Evolutionary conservation across 2,113 vertebrate genomes (phyloP).

Genomic region (Lonchura striata): DNA sequence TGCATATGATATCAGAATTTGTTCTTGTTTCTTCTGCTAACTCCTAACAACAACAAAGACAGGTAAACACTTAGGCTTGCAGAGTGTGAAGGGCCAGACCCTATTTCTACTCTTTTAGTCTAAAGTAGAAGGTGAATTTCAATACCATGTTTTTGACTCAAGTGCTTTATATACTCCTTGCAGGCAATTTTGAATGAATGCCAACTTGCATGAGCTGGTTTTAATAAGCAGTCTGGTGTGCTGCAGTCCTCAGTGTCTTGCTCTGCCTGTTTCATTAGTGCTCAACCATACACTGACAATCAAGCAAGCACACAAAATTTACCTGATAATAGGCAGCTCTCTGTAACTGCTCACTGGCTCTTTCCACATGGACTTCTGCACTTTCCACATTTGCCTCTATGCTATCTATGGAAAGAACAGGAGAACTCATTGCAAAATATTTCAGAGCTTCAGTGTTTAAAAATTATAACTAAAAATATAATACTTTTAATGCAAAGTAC

Average conservation of each 20-base stretch:
- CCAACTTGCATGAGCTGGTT: neutral
- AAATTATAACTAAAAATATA: neutral
- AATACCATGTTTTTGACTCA: neutral
- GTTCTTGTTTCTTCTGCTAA: neutral
- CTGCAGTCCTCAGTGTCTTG: neutral
- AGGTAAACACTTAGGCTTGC: neutral
- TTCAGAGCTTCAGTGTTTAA: neutral
- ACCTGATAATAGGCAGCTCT: slow-evolving; percentile 93
- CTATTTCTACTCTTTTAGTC: neutral
- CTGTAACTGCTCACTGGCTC: slow-evolving; percentile 89
- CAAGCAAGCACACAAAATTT: neutral
- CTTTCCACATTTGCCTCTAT: slow-evolving; percentile 97
- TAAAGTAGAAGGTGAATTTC: neutral
- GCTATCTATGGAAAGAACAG: slow-evolving; percentile 81
- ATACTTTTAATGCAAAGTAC: neutral
- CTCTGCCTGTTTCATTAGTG: neutral
- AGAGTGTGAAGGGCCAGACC: neutral
- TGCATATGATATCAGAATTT: neutral
- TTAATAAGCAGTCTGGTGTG: neutral
- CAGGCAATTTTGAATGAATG: neutral
- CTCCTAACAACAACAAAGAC: neutral
- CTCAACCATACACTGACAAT: neutral
- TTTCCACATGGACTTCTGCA: slow-evolving; percentile 92
- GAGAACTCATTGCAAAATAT: neutral
- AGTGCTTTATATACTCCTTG: neutral